Evolutionary conservation across 2,113 vertebrate species (phyloP), one percentile per base, ranked within the genome.

Genomic region (Condylura cristata): DNA sequence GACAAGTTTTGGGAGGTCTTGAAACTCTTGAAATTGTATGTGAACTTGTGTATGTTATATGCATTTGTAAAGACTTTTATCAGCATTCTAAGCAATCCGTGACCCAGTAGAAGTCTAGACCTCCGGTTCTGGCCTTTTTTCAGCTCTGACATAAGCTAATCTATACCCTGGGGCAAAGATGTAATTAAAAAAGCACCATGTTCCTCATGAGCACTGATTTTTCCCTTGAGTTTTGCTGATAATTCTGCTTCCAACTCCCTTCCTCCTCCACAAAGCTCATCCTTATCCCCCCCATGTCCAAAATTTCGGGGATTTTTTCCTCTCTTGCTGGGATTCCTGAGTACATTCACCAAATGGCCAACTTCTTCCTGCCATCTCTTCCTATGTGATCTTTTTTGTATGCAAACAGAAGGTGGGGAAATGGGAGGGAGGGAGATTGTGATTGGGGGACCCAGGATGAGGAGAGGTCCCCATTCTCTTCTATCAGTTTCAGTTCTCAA

Each of bases 361-460:
- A 61, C 56, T 16, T 12, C 48, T 41, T 41, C 2, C 2, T 2
- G 26, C 9, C 34, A 51, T 3, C 14, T 28, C 28, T 86, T n/a
- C 6, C 60, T 32, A 9, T 0, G 2, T 2, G 7, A 16, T 34
- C 46, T 56, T 2, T 8, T 37, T 34, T 24, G 37, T 18, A 34
- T 39, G 32, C 2, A 44, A 10, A 32, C 18, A 66, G 51, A 28
- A 6, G 17, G 46, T 46, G 28, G 79, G 7, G 26, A 17, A 16
- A 51, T 3, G 9, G 41, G 48, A 48, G 5, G 7, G 32, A 46
- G 9, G 56, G 2, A 65, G 44, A n/a, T 14, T 28, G 13, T 26
- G 61, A 20, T 0, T 24, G 41, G 22, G 20, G 32, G n/a, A 51
- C 48, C 0, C 5, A 1, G 24, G 32, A 8, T 6, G 6, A 48